Evolutionary conservation across 2,888 invertebrate genomes (phyloP).

Genomic region (Ophion ventricosus): DNA sequence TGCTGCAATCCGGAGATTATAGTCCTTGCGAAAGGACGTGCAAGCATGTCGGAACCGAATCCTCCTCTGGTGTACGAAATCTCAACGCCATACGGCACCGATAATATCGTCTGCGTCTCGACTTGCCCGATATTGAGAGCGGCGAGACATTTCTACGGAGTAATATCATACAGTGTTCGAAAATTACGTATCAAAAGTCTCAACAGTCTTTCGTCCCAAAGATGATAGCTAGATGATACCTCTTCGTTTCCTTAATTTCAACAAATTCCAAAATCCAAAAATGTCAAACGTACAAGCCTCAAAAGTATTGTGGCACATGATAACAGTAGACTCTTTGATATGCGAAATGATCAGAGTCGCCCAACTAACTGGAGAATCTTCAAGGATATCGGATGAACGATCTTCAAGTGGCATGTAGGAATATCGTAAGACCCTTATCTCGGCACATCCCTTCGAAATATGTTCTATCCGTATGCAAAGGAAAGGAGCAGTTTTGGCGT

Average conservation of each 20-base stretch:
- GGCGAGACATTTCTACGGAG: conserved; percentile 68
- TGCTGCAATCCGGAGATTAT: conserved; percentile 38
- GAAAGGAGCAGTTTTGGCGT: conserved; percentile 15
- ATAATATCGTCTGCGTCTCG: conserved; percentile 70
- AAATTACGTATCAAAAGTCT: conserved; percentile 20
- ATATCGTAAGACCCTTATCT: conserved; percentile 76
- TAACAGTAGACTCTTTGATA: no score
- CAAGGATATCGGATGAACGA: conserved; percentile 76
- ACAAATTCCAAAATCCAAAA: no score
- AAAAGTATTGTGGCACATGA: no score
- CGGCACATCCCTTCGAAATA: conserved; percentile 73
- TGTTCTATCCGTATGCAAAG: conserved; percentile 8
- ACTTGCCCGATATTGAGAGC: conserved; percentile 65
- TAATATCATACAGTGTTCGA: conserved; percentile 76
- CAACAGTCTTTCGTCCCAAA: background rate
- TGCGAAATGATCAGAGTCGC: no score
- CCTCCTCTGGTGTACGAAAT: conserved; percentile 46
- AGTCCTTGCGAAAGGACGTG: conserved; percentile 33
- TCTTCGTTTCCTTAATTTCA: no score
- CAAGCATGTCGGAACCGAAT: conserved; percentile 24
- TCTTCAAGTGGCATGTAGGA: conserved; percentile 73
- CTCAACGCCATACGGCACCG: conserved; percentile 71
- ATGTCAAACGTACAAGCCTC: no score
- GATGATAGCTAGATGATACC: background rate
- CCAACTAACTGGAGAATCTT: conserved; percentile 2